Conservation (phyloP, 2,797 vertebrate genomes). For the Gymnothorax javanicus region DNA sequence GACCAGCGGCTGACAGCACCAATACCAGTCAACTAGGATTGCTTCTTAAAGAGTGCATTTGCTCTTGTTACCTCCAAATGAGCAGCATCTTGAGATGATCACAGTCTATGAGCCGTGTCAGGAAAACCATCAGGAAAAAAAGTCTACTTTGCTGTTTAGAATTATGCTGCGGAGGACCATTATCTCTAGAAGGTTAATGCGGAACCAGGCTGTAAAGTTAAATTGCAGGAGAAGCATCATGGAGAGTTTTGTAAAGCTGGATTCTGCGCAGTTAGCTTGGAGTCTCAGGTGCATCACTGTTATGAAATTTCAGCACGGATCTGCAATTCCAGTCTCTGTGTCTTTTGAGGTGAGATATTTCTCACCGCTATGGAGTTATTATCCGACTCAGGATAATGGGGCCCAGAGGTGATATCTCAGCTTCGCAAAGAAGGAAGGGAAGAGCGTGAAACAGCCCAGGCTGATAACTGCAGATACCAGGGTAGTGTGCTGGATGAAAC, state of each 20-base stretch:
- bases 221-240: background rate
- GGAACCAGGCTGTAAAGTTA: background rate
- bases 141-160: background rate
- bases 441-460: background rate
- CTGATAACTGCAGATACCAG: background rate
- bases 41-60: background rate
- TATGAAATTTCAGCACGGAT: background rate
- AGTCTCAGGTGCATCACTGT: background rate
- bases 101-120: background rate
- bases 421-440: background rate
- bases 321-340: background rate
- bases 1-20: background rate
- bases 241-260: background rate
- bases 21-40: background rate
- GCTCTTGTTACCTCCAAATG: background rate
- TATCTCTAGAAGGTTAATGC: background rate
- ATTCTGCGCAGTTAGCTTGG: background rate
- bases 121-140: background rate
- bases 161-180: background rate
- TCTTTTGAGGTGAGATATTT: conserved; percentile 1
- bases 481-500: background rate
- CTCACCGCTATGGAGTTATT: background rate
- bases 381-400: background rate
- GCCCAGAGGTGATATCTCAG: background rate
- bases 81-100: background rate